These are phyloP conservation scores for Kryphioiulus occultus DNA, from an alignment of 2,888 invertebrate genomes.

Conservation along the genomic window DNA sequence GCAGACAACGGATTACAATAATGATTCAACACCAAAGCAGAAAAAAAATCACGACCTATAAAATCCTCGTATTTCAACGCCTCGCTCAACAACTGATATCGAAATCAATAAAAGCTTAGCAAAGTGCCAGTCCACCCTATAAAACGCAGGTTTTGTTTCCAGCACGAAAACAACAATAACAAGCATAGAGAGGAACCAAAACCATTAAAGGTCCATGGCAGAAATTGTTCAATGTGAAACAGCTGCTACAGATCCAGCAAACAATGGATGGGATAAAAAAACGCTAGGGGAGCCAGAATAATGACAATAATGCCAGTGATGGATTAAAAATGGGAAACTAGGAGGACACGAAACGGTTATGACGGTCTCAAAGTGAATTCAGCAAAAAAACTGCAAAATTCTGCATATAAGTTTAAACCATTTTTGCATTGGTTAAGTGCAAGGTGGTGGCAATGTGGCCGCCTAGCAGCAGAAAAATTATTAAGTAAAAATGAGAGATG, in stretches of 20 bases:
- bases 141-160: constrained; percentile 2
- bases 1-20: neutral
- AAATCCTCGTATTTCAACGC: neutral
- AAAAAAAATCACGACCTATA: constrained; percentile 7
- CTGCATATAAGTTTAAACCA: neutral
- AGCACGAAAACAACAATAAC: neutral
- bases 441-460: neutral
- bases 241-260: constrained; percentile 8
- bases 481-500: no score
- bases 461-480: neutral
- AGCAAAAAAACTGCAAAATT: neutral
- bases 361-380: constrained; percentile 8
- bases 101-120: constrained; percentile 13
- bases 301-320: constrained; percentile 20
- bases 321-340: constrained; percentile 28
- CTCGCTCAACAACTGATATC: constrained; percentile 18
- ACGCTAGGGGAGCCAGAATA: neutral
- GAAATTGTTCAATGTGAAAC: constrained; percentile 16
- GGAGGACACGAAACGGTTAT: neutral
- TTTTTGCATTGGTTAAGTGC: neutral
- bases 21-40: neutral
- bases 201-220: neutral
- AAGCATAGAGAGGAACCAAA: neutral
- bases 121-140: constrained; percentile 28
- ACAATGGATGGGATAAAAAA: neutral